phyloP scores from a whole-genome alignment of 2,888 invertebrate species.

The Altica lythri region DNA sequence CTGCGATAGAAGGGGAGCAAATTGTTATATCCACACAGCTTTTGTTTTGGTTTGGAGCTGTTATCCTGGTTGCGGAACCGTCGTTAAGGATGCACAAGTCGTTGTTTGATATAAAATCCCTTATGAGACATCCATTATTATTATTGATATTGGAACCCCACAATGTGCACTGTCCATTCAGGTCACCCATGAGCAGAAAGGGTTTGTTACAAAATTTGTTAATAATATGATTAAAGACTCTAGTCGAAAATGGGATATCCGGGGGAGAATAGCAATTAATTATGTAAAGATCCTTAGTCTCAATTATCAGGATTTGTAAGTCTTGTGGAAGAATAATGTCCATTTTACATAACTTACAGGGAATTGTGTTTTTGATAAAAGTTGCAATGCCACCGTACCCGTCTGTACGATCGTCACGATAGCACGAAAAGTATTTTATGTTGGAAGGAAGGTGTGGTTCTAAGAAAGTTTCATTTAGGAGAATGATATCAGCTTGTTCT shows the following conservation, averaged over 20 bases:
- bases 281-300: neutral
- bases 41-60: neutral
- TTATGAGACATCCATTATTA: neutral
- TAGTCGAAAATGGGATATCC: neutral
- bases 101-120: neutral
- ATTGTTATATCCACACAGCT: neutral
- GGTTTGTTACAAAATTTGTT: too few species aligned
- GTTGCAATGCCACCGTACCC: neutral
- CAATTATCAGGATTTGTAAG: neutral
- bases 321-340: neutral
- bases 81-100: neutral
- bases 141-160: too few species aligned
- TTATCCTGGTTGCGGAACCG: constrained; percentile 8
- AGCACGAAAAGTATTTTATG: neutral
- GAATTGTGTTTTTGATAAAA: neutral
- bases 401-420: neutral
- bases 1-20: neutral
- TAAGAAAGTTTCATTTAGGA: too few species aligned
- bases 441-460: neutral
- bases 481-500: neutral
- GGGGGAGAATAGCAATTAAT: neutral
- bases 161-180: too few species aligned
- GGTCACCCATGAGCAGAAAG: too few species aligned
- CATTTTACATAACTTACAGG: neutral
- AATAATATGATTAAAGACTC: neutral